These are phyloP conservation scores for Leptodactylus fuscus DNA, from an alignment of 2,113 vertebrate species.

Conservation along the genomic window DNA sequence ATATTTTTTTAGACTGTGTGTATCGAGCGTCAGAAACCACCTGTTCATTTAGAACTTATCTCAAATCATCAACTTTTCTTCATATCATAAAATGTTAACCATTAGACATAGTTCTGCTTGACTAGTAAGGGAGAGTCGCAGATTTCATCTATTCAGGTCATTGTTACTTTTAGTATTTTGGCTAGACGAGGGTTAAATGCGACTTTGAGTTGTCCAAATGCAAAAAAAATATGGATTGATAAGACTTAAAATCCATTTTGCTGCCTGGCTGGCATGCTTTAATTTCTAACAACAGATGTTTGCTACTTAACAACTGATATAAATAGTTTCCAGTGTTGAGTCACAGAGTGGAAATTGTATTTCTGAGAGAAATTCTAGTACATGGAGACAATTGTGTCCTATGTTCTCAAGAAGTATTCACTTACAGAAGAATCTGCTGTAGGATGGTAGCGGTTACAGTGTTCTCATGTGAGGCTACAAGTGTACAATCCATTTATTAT, in stretches of 20 bases:
- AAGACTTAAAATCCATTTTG: conserved; percentile 17
- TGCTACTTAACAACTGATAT: conserved; percentile 21
- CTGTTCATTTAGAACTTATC: conserved; percentile 67
- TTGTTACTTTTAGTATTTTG: background rate
- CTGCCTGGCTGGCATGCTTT: background rate
- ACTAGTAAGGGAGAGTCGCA: background rate
- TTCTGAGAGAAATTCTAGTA: conserved; percentile 4
- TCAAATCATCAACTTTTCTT: conserved; percentile 67
- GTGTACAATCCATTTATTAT: background rate
- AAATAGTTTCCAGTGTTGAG: conserved; percentile 45
- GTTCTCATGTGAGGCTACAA: no score
- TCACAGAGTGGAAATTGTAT: conserved; percentile 23
- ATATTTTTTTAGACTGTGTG: conserved; percentile 62
- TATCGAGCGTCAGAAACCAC: conserved; percentile 59
- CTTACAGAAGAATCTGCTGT: background rate
- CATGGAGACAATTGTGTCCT: background rate
- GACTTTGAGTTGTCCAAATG: background rate
- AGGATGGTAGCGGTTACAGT: background rate
- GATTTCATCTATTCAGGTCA: background rate
- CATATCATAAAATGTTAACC: conserved; percentile 63
- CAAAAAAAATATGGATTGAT: conserved; percentile 20
- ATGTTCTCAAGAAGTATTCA: conserved; percentile 30
- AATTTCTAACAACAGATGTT: conserved; percentile 44
- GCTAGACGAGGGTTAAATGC: background rate
- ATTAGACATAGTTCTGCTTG: conserved; percentile 39